phyloP scores from a whole-genome alignment of 2,113 vertebrate species.

The Silurus meridionalis region DNA sequence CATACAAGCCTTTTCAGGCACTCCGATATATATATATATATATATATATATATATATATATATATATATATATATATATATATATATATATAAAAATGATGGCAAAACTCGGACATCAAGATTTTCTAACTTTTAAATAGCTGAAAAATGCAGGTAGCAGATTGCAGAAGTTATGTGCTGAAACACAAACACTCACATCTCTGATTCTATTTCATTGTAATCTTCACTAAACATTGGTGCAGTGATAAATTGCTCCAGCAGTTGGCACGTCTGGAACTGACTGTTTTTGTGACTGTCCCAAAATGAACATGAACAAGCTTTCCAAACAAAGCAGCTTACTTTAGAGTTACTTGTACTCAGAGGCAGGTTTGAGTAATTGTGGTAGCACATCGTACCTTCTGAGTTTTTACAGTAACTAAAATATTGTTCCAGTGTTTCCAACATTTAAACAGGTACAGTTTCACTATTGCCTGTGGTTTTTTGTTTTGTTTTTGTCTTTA shows the following conservation, averaged over 20 bases:
- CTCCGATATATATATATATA: background rate
- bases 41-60: too few relatives aligned
- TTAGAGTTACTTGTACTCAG: background rate
- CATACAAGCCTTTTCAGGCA: conserved; percentile 6
- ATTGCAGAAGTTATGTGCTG: background rate
- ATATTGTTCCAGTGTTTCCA: background rate
- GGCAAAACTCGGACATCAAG: background rate
- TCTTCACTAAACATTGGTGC: conserved; percentile 8
- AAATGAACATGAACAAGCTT: conserved; percentile 6
- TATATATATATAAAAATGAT: too few relatives aligned
- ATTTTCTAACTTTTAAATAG: background rate
- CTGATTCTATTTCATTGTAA: conserved; percentile 18
- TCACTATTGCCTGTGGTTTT: too few relatives aligned
- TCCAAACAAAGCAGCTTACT: background rate
- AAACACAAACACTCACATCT: conserved; percentile 14
- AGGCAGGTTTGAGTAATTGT: background rate
- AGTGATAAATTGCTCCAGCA: conserved; percentile 2
- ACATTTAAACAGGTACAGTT: too few relatives aligned
- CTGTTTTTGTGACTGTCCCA: conserved; percentile 26
- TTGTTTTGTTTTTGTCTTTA: too few relatives aligned
- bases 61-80: too few relatives aligned
- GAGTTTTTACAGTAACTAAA: background rate
- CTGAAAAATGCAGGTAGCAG: background rate
- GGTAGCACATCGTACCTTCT: background rate
- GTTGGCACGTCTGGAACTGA: background rate